These are phyloP conservation scores for Babylonia areolata DNA, from an alignment of 1,140 invertebrate species.

Conservation along the genomic window DNA sequence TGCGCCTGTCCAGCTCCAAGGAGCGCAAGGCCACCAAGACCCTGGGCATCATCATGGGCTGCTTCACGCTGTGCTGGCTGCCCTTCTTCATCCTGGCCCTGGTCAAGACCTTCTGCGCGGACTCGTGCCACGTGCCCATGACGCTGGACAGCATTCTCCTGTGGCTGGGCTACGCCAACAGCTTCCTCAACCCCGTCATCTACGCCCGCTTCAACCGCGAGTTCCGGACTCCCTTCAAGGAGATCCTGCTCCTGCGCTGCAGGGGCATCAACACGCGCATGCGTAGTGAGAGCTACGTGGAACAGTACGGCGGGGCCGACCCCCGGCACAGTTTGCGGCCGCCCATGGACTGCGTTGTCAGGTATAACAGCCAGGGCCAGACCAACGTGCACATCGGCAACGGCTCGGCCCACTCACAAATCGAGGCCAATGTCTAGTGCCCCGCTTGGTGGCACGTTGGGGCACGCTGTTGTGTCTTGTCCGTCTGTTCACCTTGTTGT, in stretches of 20 bases:
- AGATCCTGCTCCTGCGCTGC: slow-evolving; percentile 78
- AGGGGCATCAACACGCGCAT: slow-evolving; percentile 75
- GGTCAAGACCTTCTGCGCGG: slow-evolving; percentile 61
- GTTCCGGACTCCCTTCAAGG: slow-evolving; percentile 78
- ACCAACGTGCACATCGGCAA: slow-evolving; percentile 70
- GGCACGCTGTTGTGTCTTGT: neutral
- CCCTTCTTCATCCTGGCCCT: slow-evolving; percentile 74
- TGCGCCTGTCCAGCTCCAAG: slow-evolving; percentile 71
- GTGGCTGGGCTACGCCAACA: slow-evolving; percentile 78
- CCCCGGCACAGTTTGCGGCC: slow-evolving; percentile 65
- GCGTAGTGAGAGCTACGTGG: slow-evolving; percentile 76
- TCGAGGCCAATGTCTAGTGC: slow-evolving; percentile 48
- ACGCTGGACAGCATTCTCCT: slow-evolving; percentile 73
- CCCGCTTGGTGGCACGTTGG: slow-evolving; percentile 7
- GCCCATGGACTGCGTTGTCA: slow-evolving; percentile 66
- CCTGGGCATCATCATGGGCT: slow-evolving; percentile 83
- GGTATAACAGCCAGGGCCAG: slow-evolving; percentile 72
- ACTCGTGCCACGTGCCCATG: slow-evolving; percentile 62
- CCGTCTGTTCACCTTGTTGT: neutral
- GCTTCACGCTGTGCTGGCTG: slow-evolving; percentile 72
- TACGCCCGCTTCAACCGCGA: slow-evolving; percentile 79
- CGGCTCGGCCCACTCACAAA: slow-evolving; percentile 59
- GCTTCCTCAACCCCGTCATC: slow-evolving; percentile 78
- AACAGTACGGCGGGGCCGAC: slow-evolving; percentile 74
- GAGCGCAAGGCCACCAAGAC: slow-evolving; percentile 94